phyloP scores from a whole-genome alignment of 1,140 invertebrate species.

The Hesperophylax magnus region DNA sequence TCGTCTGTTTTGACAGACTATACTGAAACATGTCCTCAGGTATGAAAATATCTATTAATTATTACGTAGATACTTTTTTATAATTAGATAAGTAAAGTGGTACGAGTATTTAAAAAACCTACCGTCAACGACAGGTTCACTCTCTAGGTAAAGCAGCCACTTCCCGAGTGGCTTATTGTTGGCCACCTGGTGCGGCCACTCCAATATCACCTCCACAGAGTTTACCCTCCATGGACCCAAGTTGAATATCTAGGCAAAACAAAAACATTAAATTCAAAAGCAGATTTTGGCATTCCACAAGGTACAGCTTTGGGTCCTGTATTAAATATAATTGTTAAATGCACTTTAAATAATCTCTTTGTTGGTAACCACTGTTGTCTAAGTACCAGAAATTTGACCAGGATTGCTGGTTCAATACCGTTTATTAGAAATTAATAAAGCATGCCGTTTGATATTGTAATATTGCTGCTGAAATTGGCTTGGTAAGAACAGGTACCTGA shows the following conservation, averaged over 20 bases:
- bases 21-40: no score
- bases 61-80: no score
- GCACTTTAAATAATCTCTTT: no score
- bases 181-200: constrained; percentile 92
- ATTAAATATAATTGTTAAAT: no score
- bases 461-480: neutral
- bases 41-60: no score
- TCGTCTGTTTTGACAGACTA: no score
- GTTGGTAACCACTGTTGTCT: no score
- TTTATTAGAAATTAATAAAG: neutral
- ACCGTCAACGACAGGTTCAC: constrained; percentile 81
- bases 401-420: no score
- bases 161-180: constrained; percentile 85
- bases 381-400: no score
- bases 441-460: neutral
- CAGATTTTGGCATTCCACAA: no score
- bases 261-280: neutral
- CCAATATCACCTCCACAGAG: constrained; percentile 83
- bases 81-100: no score
- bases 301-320: no score
- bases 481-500: constrained; percentile 70
- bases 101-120: constrained; percentile 54
- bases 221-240: constrained; percentile 89
- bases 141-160: constrained; percentile 92
- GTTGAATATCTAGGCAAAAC: constrained; percentile 77